phyloP scores from a whole-genome alignment of 2,113 vertebrate species.

The Sapayoa aenigma region DNA sequence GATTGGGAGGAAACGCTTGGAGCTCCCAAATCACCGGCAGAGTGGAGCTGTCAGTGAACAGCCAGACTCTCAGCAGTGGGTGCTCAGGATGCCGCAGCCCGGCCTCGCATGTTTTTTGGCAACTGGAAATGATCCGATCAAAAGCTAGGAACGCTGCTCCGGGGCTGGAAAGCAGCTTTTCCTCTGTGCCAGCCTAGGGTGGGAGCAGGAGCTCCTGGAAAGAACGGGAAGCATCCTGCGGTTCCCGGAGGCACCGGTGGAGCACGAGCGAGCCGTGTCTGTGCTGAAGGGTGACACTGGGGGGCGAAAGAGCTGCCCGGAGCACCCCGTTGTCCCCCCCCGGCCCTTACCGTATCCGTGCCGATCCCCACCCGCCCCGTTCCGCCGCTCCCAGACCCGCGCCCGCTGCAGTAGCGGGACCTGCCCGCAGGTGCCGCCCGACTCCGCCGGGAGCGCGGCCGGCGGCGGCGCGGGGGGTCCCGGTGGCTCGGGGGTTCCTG shows the following conservation, averaged over 20 bases:
- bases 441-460: slow-evolving; percentile 51
- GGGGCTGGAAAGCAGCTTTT: not conserved
- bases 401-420: not conserved
- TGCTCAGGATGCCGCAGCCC: not conserved
- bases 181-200: not conserved
- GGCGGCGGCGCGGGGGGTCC: not conserved
- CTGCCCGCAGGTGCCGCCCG: slow-evolving; percentile 64
- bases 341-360: not conserved
- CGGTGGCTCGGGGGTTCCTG: not conserved
- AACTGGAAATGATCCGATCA: rapidly evolving
- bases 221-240: not conserved
- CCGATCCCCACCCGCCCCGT: not conserved
- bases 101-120: not conserved
- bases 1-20: not conserved
- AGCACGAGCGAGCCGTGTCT: not conserved
- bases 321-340: not conserved
- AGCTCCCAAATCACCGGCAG: not conserved
- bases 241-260: rapidly evolving
- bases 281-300: rapidly evolving
- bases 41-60: rapidly evolving
- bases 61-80: not conserved
- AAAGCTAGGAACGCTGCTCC: rapidly evolving
- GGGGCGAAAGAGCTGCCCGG: not conserved
- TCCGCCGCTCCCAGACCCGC: not conserved
- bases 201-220: not conserved